A percentile compares a stretch with the other conserved stretches of the same genome.
Evolutionary conservation across 2,797 vertebrate genomes (phyloP).

Genomic region (Spatula clypeata): DNA sequence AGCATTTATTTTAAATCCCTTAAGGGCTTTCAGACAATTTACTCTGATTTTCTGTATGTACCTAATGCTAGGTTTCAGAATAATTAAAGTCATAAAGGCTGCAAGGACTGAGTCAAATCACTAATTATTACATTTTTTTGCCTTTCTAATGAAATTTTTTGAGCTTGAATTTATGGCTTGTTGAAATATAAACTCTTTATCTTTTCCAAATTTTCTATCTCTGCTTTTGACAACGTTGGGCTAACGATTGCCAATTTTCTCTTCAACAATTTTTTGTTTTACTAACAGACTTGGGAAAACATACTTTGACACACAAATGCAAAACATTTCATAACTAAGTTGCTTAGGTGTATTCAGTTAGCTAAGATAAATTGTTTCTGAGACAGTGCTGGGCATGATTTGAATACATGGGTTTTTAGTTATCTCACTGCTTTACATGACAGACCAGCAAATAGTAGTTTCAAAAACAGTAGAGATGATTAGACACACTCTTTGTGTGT

Average conservation of each 20-base stretch:
- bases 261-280: not conserved
- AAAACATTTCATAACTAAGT: not conserved
- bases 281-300: not conserved
- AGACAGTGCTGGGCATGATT: not conserved
- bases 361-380: not conserved
- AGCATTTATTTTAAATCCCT: slow-evolving; percentile 51
- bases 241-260: not conserved
- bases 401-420: not conserved
- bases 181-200: not conserved
- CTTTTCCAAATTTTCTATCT: not conserved
- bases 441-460: not conserved
- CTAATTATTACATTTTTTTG: not conserved
- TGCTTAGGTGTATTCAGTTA: not conserved
- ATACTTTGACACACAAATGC: not conserved
- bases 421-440: not conserved
- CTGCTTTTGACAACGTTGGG: not conserved
- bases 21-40: not conserved
- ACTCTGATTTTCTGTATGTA: not conserved
- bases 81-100: not conserved
- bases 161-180: not conserved
- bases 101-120: not conserved
- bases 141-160: not conserved
- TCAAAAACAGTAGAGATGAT: not conserved
- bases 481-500: not conserved
- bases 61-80: not conserved